Evolutionary conservation across 1,140 invertebrate species (phyloP), one percentile per base, ranked within the genome.

Genomic region (Drosophila quadrilineata): DNA sequence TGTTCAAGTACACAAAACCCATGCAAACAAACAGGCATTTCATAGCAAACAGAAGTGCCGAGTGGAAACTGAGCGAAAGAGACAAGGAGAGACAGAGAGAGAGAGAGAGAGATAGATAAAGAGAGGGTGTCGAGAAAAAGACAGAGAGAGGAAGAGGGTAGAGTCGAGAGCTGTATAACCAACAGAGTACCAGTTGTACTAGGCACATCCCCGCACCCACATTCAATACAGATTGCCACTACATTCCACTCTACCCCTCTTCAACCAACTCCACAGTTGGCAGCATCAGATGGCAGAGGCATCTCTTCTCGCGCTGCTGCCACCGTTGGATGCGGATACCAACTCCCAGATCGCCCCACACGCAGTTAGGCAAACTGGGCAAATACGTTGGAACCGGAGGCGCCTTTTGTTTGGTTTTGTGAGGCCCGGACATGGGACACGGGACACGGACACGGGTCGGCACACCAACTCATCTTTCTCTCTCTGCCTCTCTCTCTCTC

Each of bases 1-100:
- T 82, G 77, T 76, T 82, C 69, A 77, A 82, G 77, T 84, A 84
- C 77, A 82, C 77, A 82, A 82, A 82, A 77, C 79, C 79, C 79
- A 84, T 72, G 77, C 77, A 84, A 82, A 82, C 77, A 82, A 82
- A 82, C 77, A 77, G 79, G 73, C 77, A 82, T 82, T 82, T 76
- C 73, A 82, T 60, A 52, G 77, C 77, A 82, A 84, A 82, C 77
- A 84, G 72, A 54, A 48, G 38, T 17, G 33, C 24, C 10, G 14
- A 16, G 40, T 43, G 6, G 3, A 16, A n/a, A n/a, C n/a, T n/a
- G n/a, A n/a, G n/a, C n/a, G n/a, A n/a, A n/a, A n/a, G n/a, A n/a
- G n/a, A n/a, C n/a, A n/a, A n/a, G n/a, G n/a, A n/a, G n/a, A n/a
- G n/a, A n/a, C n/a, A n/a, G n/a, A n/a, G n/a, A n/a, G n/a, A n/a